Evolutionary conservation across 1,140 invertebrate species (phyloP).

Genomic region (Wasmannia auropunctata): DNA sequence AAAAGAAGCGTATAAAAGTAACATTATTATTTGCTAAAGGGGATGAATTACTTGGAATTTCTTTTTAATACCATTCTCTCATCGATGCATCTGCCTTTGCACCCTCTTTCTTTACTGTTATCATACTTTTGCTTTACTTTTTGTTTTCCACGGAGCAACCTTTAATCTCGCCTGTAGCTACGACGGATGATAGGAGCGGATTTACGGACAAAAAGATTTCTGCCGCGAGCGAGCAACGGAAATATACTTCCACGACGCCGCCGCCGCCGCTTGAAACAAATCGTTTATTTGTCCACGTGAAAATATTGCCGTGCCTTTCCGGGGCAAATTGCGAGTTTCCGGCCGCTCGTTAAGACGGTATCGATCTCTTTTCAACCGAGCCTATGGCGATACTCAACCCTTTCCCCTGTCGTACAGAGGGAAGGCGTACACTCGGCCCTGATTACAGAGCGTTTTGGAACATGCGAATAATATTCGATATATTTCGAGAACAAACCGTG

Average conservation of each 20-base stretch:
- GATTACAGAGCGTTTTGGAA: background rate
- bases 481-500: background rate
- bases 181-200: slow-evolving; percentile 37
- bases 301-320: slow-evolving; percentile 54
- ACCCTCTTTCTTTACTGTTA: background rate
- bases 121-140: background rate
- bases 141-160: background rate
- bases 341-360: slow-evolving; percentile 48
- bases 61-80: background rate
- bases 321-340: slow-evolving; percentile 59
- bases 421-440: background rate
- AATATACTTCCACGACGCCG: slow-evolving; percentile 51
- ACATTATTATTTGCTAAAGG: background rate
- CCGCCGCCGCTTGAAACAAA: slow-evolving; percentile 49
- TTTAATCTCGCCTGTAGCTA: slow-evolving; percentile 47
- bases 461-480: background rate
- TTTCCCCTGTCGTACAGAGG: background rate
- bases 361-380: slow-evolving; percentile 15
- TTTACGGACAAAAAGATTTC: slow-evolving; percentile 56
- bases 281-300: slow-evolving; percentile 58
- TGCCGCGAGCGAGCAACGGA: slow-evolving; percentile 48
- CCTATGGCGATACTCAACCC: slow-evolving; percentile 16
- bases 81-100: background rate
- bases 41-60: background rate
- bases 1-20: background rate